A percentile compares a stretch with the other conserved stretches of the same genome.
Evolutionary conservation across 1,140 invertebrate genomes (phyloP).

Genomic region (Yoshiicerus persimilis): DNA sequence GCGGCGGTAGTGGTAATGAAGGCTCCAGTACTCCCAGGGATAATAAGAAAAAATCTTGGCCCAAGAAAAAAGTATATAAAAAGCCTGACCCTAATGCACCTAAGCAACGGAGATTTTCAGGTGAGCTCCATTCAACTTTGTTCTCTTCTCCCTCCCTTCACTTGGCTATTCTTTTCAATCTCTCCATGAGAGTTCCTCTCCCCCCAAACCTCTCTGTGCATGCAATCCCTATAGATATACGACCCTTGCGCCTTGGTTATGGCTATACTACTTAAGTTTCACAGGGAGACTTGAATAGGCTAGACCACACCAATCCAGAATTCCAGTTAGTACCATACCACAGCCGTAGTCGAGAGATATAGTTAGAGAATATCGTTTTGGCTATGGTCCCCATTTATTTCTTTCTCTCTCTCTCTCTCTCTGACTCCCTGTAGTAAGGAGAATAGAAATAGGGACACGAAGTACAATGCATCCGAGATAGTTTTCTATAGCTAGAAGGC

Average conservation of each 20-base stretch:
- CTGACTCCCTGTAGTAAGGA: neutral
- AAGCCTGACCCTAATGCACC: slow-evolving; percentile 49
- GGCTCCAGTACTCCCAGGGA: slow-evolving; percentile 27
- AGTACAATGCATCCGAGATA: neutral
- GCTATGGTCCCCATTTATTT: neutral
- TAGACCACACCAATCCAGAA: neutral
- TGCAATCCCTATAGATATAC: neutral
- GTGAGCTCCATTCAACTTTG: slow-evolving; percentile 25
- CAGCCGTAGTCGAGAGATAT: no score
- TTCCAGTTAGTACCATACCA: neutral
- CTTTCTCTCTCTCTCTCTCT: no score
- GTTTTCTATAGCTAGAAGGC: neutral
- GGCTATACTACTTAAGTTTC: no score
- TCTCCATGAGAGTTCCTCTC: no score
- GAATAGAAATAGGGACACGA: neutral
- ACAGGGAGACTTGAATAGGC: no score
- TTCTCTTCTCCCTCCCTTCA: neutral
- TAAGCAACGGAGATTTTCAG: slow-evolving; percentile 49
- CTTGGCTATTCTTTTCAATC: neutral
- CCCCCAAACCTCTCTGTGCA: neutral
- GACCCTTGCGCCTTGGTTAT: neutral
- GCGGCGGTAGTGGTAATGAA: slow-evolving; percentile 23
- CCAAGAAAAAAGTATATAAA: slow-evolving; percentile 50
- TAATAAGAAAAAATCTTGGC: slow-evolving; percentile 48
- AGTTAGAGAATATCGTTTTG: no score